A percentile compares a stretch with the other conserved stretches of the same genome.
Conservation (phyloP, 35 echinoderm and acorn worm species). For the Nesometra sesokonis region DNA sequence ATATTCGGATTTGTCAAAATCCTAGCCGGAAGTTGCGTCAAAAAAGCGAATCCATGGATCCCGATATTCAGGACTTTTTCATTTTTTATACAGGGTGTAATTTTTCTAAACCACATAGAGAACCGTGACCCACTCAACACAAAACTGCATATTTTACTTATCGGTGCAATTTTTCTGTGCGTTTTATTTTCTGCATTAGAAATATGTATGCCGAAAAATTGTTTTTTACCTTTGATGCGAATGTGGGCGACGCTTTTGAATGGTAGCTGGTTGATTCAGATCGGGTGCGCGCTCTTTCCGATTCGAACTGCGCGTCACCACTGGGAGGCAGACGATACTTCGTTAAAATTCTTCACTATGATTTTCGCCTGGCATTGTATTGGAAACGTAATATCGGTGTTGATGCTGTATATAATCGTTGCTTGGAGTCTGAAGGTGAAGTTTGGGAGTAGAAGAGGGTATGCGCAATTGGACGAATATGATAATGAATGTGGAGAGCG, state of each 20-base stretch:
- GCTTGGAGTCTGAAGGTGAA: too few relatives aligned
- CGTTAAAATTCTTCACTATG: not conserved
- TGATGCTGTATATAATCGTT: too few relatives aligned
- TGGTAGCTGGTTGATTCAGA: not conserved
- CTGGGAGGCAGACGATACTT: not conserved
- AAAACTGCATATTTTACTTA: not conserved
- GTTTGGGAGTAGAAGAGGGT: too few relatives aligned
- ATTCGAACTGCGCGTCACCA: not conserved
- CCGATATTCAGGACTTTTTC: not conserved
- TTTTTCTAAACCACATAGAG: not conserved
- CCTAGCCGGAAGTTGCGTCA: not conserved
- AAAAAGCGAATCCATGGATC: not conserved
- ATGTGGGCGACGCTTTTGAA: not conserved
- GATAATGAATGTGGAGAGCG: too few relatives aligned
- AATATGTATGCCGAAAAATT: not conserved
- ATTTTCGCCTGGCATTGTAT: not conserved
- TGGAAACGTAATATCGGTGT: not conserved
- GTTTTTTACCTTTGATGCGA: not conserved
- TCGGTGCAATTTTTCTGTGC: not conserved
- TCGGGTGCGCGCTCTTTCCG: not conserved
- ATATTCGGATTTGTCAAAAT: not conserved
- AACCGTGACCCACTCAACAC: not conserved
- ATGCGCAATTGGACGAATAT: too few relatives aligned
- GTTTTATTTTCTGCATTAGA: not conserved
- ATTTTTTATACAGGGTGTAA: not conserved